Conservation (phyloP, 1,140 invertebrate genomes). For the Brachionus manjavacas region DNA sequence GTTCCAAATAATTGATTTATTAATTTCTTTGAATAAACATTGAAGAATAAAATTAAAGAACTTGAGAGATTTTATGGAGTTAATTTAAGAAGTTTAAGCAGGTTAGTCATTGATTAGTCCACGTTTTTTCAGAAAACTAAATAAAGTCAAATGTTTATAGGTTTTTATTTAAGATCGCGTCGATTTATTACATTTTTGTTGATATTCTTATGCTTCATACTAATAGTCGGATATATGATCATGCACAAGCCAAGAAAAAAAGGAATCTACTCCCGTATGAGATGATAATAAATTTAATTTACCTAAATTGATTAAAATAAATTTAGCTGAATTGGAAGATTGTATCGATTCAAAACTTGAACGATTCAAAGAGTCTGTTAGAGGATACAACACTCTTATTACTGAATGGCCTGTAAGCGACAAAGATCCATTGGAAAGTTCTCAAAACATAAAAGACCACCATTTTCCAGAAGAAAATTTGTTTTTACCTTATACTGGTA, state of each 20-base stretch:
- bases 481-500: constrained; percentile 51
- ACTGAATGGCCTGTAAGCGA: constrained; percentile 1
- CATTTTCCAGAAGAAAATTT: background rate
- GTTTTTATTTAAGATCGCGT: constrained; percentile 23
- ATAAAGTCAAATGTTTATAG: background rate
- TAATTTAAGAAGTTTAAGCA: constrained; percentile 41
- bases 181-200: background rate
- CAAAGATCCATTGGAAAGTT: background rate
- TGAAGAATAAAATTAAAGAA: constrained; percentile 35
- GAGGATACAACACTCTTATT: background rate
- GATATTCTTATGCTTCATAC: background rate
- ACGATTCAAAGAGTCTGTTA: background rate
- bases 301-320: background rate
- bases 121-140: background rate
- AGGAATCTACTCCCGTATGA: background rate
- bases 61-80: constrained; percentile 41
- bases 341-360: constrained; percentile 4
- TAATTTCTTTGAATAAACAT: background rate
- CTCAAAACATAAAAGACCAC: background rate
- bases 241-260: background rate
- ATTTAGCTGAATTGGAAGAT: constrained; percentile 34
- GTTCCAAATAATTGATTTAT: background rate
- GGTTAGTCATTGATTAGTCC: constrained; percentile 28
- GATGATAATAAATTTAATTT: background rate
- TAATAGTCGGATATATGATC: background rate